Base-by-base conservation (phyloP, 2,888 invertebrate species). In the Drosophila falleni region DNA sequence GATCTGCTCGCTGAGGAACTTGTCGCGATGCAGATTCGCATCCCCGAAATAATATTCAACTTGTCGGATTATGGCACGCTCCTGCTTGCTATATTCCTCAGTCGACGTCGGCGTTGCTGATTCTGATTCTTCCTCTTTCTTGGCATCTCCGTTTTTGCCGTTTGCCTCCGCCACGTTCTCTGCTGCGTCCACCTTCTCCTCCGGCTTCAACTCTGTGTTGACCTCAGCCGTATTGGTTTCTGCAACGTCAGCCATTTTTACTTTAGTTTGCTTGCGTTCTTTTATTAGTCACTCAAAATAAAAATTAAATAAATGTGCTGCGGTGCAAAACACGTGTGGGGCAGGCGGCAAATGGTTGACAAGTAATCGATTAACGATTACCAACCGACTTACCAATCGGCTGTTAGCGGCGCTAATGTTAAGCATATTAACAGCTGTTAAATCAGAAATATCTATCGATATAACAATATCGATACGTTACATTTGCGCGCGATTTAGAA, bases 21-120 rank as follows among this genome's bases (percentile, higher is more conserved):
- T 98, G 92, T 99, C 99, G 68, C 96, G 95, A 0, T 96, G 96
- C 56, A 99, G 94, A 93, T 99, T 99, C 5, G 96, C 94, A 92
- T 99, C 97, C 54, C 99, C 98, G 94, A 97, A 97, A 41, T 92
- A 93, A 64, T 92, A 92, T 76, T 92, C 92, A 8, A 96, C 93
- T 92, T 96, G 96, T 5, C 94, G 94, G 74, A 96, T 95, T 49
- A 96, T 95, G 61, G 94, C 94, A 56, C 92, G 92, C 64, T 96
- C 95, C 58, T 95, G 82, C 13, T 93, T 93, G 2, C 89, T 61
- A 37, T 78, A 65, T 66, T 71, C 70, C 13, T 59, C 66, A 11
- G 51, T 10, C 33, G 33, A 0, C 11, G 37, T 35, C 35, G 33
- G 33, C 31, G 31, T 33, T 3, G 64, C 23, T 6, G 56, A 33